A percentile compares a stretch with the other conserved stretches of the same genome.
These are phyloP conservation scores for Pyrrhosoma nymphula DNA, from an alignment of 2,888 invertebrate genomes.

Conservation along the genomic window DNA sequence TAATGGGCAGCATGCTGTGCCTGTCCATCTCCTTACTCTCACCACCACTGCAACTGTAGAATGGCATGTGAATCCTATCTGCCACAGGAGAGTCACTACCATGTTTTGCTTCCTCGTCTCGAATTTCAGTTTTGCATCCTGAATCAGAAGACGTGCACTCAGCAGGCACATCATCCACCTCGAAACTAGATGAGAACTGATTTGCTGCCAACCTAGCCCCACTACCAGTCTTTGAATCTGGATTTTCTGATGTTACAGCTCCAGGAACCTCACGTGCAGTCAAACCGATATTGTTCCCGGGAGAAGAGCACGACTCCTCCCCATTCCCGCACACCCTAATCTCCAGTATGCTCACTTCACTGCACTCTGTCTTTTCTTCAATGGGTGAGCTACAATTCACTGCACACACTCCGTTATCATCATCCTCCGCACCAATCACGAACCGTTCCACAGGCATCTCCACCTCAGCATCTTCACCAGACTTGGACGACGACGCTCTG, in stretches of 20 bases:
- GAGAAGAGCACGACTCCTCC: conserved; percentile 35
- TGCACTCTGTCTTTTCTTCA: conserved; percentile 45
- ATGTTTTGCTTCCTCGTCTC: conserved; percentile 50
- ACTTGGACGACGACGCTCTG: conserved; percentile 75
- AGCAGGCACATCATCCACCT: conserved; percentile 38
- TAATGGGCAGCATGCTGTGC: neutral
- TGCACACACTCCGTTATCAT: neutral
- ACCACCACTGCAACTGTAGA: conserved; percentile 2
- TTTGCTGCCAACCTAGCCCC: neutral
- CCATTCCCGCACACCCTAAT: conserved; percentile 55
- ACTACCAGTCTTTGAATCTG: conserved; percentile 17
- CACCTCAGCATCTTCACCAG: conserved; percentile 75
- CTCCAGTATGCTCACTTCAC: neutral
- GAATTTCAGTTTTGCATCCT: conserved; percentile 58
- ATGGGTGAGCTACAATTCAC: neutral
- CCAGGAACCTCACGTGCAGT: conserved; percentile 29
- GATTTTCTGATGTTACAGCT: conserved; percentile 2
- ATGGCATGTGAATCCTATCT: conserved; percentile 33
- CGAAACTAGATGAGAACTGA: conserved; percentile 55
- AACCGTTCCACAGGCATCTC: conserved; percentile 72
- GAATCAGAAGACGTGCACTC: conserved; percentile 58
- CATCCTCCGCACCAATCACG: conserved; percentile 73
- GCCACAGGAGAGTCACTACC: conserved; percentile 42
- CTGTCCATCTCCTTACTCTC: conserved; percentile 38
- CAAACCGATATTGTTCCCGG: neutral